Evolutionary conservation across 2,797 vertebrate genomes (phyloP).

Genomic region (Coendou prehensilis): DNA sequence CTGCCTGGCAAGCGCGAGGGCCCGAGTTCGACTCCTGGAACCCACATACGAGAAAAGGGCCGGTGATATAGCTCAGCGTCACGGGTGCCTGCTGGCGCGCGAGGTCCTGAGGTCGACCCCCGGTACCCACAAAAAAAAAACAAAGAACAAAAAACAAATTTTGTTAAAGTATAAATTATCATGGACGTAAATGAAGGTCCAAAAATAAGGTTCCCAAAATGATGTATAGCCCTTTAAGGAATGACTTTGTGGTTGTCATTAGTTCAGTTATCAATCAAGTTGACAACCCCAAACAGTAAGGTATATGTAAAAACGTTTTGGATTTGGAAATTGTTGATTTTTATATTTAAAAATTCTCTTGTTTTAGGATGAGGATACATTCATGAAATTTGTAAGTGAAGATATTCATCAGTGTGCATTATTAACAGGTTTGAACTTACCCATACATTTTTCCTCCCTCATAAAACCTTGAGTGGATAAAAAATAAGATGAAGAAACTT

Average conservation of each 20-base stretch:
- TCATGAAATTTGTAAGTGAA: conserved; percentile 78
- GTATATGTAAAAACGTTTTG: conserved; percentile 2
- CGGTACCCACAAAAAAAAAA: too few species aligned
- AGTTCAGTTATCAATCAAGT: background rate
- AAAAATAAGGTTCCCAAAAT: background rate
- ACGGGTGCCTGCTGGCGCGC: too few species aligned
- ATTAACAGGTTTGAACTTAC: conserved; percentile 77
- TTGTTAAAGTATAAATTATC: conserved; percentile 31
- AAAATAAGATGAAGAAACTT: conserved; percentile 15
- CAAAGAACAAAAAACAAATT: too few species aligned
- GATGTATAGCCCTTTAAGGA: background rate
- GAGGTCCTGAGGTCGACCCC: too few species aligned
- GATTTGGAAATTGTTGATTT: conserved; percentile 62
- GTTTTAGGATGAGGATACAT: conserved; percentile 81
- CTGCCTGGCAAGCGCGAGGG: too few species aligned
- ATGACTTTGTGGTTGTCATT: background rate
- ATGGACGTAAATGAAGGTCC: conserved; percentile 3
- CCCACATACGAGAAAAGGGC: too few species aligned
- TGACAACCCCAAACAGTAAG: background rate
- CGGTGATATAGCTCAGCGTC: too few species aligned
- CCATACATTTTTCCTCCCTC: conserved; percentile 28
- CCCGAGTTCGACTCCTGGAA: too few species aligned
- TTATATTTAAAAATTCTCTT: conserved; percentile 72
- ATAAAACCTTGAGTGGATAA: conserved; percentile 6
- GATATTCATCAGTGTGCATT: conserved; percentile 71